These are phyloP conservation scores for Scomberomorus guttatus DNA, from an alignment of 2,797 vertebrate genomes.

Conservation along the genomic window DNA sequence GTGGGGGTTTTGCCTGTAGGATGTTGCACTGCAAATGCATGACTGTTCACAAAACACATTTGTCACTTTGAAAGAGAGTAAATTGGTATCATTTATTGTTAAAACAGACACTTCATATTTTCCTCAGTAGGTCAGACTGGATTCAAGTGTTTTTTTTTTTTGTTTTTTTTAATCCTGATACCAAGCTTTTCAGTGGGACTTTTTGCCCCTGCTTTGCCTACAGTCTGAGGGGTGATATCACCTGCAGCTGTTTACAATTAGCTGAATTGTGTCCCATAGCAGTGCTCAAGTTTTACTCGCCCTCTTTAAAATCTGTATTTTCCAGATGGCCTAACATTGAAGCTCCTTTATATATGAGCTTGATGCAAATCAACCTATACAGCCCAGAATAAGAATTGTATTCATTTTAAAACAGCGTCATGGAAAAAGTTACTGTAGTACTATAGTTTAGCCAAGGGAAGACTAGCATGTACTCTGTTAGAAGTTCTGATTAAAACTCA, in stretches of 20 bases:
- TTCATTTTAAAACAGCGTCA: constrained; percentile 35
- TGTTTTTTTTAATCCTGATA: neutral
- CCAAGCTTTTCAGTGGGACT: constrained; percentile 40
- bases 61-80: constrained; percentile 52
- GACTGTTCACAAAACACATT: constrained; percentile 48
- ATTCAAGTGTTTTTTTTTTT: constrained; percentile 30
- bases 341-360: constrained; percentile 39
- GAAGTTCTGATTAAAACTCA: constrained; percentile 9
- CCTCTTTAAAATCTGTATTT: constrained; percentile 66
- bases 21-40: constrained; percentile 46
- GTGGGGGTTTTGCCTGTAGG: constrained; percentile 62
- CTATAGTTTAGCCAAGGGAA: neutral
- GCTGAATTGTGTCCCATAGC: constrained; percentile 60
- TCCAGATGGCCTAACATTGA: constrained; percentile 65
- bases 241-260: constrained; percentile 81
- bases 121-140: constrained; percentile 25
- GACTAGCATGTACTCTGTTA: neutral
- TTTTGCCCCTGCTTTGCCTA: constrained; percentile 45
- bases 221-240: constrained; percentile 73
- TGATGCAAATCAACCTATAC: constrained; percentile 36
- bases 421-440: constrained; percentile 34
- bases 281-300: constrained; percentile 66
- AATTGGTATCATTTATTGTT: constrained; percentile 62
- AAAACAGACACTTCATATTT: constrained; percentile 54
- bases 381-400: constrained; percentile 25